Percentiles rank a stretch among this genome's conserved stretches.
phyloP scores from a whole-genome alignment of 1,140 invertebrate species.

The Nebria ingens region DNA sequence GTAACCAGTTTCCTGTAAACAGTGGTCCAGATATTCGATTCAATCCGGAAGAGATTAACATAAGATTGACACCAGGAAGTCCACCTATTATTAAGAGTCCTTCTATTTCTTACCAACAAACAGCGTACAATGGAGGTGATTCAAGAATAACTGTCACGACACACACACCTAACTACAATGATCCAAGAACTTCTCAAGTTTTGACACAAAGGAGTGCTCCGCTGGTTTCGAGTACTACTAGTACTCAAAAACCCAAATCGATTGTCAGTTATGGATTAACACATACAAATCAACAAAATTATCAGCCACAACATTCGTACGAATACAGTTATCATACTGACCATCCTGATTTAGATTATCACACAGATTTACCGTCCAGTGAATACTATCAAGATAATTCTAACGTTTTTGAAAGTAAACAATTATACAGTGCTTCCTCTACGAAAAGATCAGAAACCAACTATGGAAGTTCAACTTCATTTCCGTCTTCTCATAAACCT shows the following conservation, averaged over 20 bases:
- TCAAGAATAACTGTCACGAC: constrained; percentile 21
- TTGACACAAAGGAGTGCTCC: background rate
- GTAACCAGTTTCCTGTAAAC: constrained; percentile 24
- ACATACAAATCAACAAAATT: background rate
- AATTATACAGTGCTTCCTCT: background rate
- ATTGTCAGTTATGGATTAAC: constrained; percentile 11
- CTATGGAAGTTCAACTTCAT: background rate
- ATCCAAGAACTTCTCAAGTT: background rate
- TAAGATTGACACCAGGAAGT: constrained; percentile 27
- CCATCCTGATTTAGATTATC: constrained; percentile 14
- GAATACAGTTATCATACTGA: constrained; percentile 20
- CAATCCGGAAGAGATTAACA: constrained; percentile 32
- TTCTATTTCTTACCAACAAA: constrained; percentile 23
- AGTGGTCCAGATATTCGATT: constrained; percentile 29
- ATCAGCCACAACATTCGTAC: constrained; percentile 1
- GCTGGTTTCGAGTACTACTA: background rate
- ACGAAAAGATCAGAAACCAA: constrained; percentile 9
- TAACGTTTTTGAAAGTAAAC: background rate
- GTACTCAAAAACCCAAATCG: constrained; percentile 15
- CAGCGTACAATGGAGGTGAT: constrained; percentile 21
- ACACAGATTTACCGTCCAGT: constrained; percentile 14
- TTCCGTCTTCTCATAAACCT: constrained; percentile 18
- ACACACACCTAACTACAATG: constrained; percentile 17
- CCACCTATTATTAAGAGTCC: constrained; percentile 26
- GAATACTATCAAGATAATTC: background rate